These are phyloP conservation scores for Philopedon plagiatum DNA, from an alignment of 2,888 invertebrate species.

Conservation along the genomic window DNA sequence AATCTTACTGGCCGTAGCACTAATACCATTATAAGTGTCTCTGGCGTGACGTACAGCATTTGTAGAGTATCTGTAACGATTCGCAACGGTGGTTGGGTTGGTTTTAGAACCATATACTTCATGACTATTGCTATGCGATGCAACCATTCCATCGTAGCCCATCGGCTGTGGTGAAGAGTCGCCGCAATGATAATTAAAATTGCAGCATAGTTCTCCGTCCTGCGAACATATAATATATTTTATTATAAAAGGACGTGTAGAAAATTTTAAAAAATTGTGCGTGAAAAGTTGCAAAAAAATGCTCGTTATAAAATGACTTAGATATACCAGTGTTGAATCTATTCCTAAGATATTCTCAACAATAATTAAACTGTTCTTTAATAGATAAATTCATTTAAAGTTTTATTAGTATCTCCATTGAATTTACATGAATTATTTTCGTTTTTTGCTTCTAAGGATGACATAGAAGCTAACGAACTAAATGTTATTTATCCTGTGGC, in stretches of 20 bases:
- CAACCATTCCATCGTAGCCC: conserved; percentile 67
- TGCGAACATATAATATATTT: conserved; percentile 52
- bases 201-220: conserved; percentile 70
- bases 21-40: conserved; percentile 20
- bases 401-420: too few species aligned
- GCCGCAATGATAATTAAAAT: conserved; percentile 69
- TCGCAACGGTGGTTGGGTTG: conserved; percentile 8
- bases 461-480: too few species aligned
- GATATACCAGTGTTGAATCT: too few species aligned
- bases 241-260: not conserved
- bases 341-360: too few species aligned
- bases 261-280: conserved; percentile 8
- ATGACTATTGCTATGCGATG: conserved; percentile 56
- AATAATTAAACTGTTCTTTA: too few species aligned
- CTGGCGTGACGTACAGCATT: conserved; percentile 22
- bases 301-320: not conserved
- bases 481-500: too few species aligned
- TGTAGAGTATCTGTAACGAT: conserved; percentile 4
- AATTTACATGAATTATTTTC: too few species aligned
- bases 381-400: too few species aligned
- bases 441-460: too few species aligned
- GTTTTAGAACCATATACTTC: conserved; percentile 17
- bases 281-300: conserved; percentile 9
- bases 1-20: conserved; percentile 1
- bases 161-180: conserved; percentile 64